A percentile compares a stretch with the other conserved stretches of the same genome.
These are phyloP conservation scores for Alloplasta piceator DNA, from an alignment of 2,888 invertebrate genomes.

Conservation along the genomic window DNA sequence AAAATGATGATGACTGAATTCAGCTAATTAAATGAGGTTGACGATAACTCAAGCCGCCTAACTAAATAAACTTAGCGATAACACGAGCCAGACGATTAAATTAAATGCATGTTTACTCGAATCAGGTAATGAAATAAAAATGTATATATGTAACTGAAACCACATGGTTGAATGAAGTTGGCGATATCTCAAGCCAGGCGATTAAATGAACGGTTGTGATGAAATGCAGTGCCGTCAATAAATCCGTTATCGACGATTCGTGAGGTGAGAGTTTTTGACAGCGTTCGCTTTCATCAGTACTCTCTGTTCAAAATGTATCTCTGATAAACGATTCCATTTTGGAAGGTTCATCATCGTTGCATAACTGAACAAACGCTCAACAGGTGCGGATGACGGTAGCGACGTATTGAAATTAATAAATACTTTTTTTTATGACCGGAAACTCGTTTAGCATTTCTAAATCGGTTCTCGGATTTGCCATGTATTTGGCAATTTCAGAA, in stretches of 20 bases:
- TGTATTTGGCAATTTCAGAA: constrained; percentile 26
- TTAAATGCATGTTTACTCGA: not conserved
- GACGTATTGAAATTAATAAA: constrained; percentile 50
- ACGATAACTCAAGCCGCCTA: not conserved
- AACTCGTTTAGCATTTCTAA: constrained; percentile 8
- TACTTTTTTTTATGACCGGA: constrained; percentile 21
- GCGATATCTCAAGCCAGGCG: not conserved
- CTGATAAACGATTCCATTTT: constrained; percentile 48
- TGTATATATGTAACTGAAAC: not conserved
- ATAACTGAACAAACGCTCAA: constrained; percentile 53
- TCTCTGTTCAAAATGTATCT: constrained; percentile 40
- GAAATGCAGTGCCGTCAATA: not conserved
- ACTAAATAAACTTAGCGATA: not conserved
- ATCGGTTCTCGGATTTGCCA: constrained; percentile 23
- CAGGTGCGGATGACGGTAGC: constrained; percentile 53
- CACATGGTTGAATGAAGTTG: not conserved
- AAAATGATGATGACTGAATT: not conserved
- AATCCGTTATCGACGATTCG: not conserved
- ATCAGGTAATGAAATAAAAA: not conserved
- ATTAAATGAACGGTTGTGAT: not conserved
- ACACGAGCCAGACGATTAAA: not conserved
- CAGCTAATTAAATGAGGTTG: not conserved
- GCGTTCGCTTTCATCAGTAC: constrained; percentile 28
- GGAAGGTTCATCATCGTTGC: constrained; percentile 52
- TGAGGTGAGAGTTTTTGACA: not conserved